Conservation (phyloP, 2,888 invertebrate species). For the Parascotia fuliginaria region DNA sequence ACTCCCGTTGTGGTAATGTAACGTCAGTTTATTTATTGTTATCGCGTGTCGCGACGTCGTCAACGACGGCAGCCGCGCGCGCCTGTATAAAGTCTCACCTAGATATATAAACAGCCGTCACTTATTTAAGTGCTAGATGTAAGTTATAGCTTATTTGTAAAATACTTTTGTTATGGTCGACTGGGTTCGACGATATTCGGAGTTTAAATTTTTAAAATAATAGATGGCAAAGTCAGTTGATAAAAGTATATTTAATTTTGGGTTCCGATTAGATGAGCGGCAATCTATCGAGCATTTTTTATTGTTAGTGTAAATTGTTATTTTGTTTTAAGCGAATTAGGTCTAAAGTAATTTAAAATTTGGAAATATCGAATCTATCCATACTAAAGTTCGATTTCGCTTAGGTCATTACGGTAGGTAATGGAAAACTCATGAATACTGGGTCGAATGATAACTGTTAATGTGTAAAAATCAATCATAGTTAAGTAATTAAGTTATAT, state of each 20-base stretch:
- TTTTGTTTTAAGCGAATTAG: constrained; percentile 84
- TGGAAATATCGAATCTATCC: constrained; percentile 82
- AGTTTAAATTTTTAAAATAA: constrained; percentile 81
- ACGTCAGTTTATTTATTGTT: constrained; percentile 62
- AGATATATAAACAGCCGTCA: constrained; percentile 68
- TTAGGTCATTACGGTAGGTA: constrained; percentile 80
- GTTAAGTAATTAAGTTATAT: constrained; percentile 63
- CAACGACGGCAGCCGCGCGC: constrained; percentile 38
- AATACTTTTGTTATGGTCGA: constrained; percentile 84
- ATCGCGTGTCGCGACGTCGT: constrained; percentile 48
- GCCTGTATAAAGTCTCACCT: constrained; percentile 61
- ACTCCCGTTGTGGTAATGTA: constrained; percentile 67
- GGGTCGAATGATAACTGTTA: constrained; percentile 77
- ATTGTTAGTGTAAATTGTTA: constrained; percentile 86
- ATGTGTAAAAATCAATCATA: constrained; percentile 68
- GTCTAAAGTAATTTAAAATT: constrained; percentile 81
- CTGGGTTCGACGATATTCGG: constrained; percentile 81
- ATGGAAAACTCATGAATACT: constrained; percentile 76
- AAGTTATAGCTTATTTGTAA: constrained; percentile 80
- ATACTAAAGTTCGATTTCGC: constrained; percentile 78
- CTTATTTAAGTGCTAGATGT: constrained; percentile 74
- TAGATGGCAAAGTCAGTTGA: constrained; percentile 78
- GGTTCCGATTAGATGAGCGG: constrained; percentile 78
- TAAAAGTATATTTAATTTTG: constrained; percentile 79
- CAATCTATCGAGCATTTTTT: constrained; percentile 84